Conservation (phyloP, 2,113 vertebrate species). For the Rhodinocichla rosea region DNA sequence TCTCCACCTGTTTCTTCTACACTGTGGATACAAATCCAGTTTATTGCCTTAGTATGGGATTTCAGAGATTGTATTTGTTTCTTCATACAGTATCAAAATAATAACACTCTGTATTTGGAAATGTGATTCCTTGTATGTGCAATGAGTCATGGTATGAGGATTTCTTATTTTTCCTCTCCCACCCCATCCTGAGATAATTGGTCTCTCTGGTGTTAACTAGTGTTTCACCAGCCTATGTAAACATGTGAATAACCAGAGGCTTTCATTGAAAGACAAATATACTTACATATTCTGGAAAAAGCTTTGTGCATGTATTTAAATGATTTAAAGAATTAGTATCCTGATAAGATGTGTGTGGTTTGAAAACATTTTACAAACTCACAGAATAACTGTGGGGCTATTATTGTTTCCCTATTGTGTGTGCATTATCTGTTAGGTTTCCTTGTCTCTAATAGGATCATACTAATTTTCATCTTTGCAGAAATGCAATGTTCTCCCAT, state of each 20-base stretch:
- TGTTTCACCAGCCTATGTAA: not conserved
- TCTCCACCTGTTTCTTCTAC: not conserved
- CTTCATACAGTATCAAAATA: not conserved
- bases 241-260: not conserved
- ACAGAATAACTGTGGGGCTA: not conserved
- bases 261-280: not conserved
- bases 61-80: not conserved
- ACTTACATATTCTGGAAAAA: not conserved
- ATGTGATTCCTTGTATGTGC: not conserved
- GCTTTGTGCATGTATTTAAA: not conserved
- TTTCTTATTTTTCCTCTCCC: not conserved
- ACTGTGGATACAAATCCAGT: not conserved
- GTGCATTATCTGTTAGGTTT: not conserved
- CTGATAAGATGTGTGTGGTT: not conserved
- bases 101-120: not conserved
- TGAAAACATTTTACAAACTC: not conserved
- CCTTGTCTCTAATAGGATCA: not conserved
- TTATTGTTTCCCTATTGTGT: not conserved
- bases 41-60: not conserved
- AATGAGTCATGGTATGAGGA: not conserved
- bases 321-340: not conserved
- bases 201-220: not conserved
- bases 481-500: not conserved
- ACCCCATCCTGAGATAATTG: not conserved
- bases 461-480: not conserved